phyloP scores from a whole-genome alignment of 2,888 invertebrate species.

The Augiades crinisus region DNA sequence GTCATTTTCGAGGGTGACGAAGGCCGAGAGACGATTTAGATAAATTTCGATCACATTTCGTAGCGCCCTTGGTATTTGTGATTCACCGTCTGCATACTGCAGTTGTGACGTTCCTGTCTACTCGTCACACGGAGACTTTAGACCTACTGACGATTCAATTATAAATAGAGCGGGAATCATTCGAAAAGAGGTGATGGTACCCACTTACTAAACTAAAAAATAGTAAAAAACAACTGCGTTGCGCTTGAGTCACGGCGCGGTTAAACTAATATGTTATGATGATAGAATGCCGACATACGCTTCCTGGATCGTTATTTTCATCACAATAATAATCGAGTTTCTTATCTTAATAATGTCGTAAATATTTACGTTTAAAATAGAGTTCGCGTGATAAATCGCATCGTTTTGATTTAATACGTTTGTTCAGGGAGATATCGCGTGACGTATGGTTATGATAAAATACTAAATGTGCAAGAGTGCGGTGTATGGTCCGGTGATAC shows the following conservation, averaged over 20 bases:
- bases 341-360: neutral
- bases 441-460: too few species aligned
- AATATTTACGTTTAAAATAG: too few species aligned
- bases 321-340: neutral
- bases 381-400: too few species aligned
- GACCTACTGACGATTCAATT: constrained; percentile 28
- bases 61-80: constrained; percentile 33
- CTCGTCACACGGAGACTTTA: constrained; percentile 17
- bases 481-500: too few species aligned
- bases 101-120: constrained; percentile 25
- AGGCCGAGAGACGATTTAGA: constrained; percentile 8
- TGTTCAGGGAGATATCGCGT: too few species aligned
- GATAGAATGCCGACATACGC: neutral
- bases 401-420: too few species aligned
- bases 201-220: neutral
- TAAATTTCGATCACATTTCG: neutral
- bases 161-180: constrained; percentile 33
- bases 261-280: constrained; percentile 10
- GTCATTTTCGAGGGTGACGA: constrained; percentile 19
- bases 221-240: neutral
- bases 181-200: constrained; percentile 23
- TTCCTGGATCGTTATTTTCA: constrained; percentile 8
- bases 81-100: constrained; percentile 30
- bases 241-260: constrained; percentile 25
- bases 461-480: too few species aligned